A percentile compares a stretch with the other conserved stretches of the same genome.
Conservation (phyloP, 2,113 vertebrate species). For the Actinemys pallida region DNA sequence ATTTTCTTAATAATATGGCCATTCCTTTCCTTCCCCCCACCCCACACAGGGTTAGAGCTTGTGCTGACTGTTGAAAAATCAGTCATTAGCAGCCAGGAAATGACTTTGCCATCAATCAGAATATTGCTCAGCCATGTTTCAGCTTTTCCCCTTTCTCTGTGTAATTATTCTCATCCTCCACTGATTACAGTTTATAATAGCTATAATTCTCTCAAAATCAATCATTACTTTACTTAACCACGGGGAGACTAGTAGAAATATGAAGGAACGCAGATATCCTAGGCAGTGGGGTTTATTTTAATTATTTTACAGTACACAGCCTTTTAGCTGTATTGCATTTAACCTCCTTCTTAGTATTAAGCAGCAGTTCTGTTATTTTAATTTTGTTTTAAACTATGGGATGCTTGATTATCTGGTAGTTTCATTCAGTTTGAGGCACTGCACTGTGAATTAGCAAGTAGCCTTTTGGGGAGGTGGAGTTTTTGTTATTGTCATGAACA, state of each 20-base stretch:
- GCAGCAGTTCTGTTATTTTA: constrained; percentile 15
- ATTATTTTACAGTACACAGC: constrained; percentile 18
- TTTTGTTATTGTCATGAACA: constrained; percentile 24
- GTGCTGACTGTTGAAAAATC: constrained; percentile 83
- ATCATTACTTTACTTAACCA: constrained; percentile 79
- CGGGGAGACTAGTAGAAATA: constrained; percentile 73
- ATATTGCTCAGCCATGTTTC: constrained; percentile 80
- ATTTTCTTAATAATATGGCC: constrained; percentile 58
- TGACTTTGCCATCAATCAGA: constrained; percentile 85
- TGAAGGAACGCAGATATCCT: constrained; percentile 69
- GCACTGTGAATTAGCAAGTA: background rate
- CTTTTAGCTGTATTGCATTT: constrained; percentile 27
- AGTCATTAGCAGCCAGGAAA: constrained; percentile 83
- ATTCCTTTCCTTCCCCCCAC: constrained; percentile 50
- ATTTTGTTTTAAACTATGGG: constrained; percentile 25
- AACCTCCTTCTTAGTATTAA: constrained; percentile 33
- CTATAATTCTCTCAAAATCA: constrained; percentile 85
- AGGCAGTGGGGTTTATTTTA: constrained; percentile 62
- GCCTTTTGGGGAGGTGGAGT: constrained; percentile 3
- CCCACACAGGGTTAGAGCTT: constrained; percentile 64
- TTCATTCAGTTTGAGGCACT: constrained; percentile 3
- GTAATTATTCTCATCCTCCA: constrained; percentile 83
- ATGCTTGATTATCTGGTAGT: background rate
- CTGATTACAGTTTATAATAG: constrained; percentile 85
- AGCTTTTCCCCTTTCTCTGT: constrained; percentile 65